Percentiles rank a stretch among this genome's conserved stretches.
These are phyloP conservation scores for Pseudeuparius sepicola DNA, from an alignment of 2,888 invertebrate species.

Conservation along the genomic window DNA sequence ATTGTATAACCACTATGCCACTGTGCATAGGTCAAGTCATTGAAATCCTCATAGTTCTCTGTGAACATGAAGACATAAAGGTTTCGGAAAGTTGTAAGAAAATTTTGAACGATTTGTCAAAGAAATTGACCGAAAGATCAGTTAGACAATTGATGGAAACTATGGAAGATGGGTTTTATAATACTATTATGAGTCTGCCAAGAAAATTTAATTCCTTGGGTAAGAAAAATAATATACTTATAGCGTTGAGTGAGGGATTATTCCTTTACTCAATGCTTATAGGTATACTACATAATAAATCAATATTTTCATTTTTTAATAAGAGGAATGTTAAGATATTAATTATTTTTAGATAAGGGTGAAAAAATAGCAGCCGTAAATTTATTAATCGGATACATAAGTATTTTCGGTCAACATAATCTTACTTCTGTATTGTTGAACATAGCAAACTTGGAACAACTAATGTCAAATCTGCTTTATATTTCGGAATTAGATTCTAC, in stretches of 20 bases:
- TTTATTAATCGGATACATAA: slow-evolving; percentile 57
- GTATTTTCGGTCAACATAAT: slow-evolving; percentile 46
- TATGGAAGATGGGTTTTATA: slow-evolving; percentile 51
- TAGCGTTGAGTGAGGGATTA: too few species aligned
- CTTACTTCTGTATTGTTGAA: slow-evolving; percentile 49
- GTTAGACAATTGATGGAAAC: slow-evolving; percentile 43
- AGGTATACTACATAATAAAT: too few species aligned
- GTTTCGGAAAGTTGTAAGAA: slow-evolving; percentile 40
- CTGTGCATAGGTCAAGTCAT: slow-evolving; percentile 50
- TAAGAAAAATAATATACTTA: slow-evolving; percentile 27
- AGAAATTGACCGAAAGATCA: slow-evolving; percentile 35
- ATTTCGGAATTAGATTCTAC: slow-evolving; percentile 44
- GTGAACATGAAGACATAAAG: slow-evolving; percentile 51
- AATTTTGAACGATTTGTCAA: slow-evolving; percentile 37
- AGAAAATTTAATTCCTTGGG: slow-evolving; percentile 55
- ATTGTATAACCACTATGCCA: slow-evolving; percentile 53
- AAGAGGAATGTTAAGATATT: too few species aligned
- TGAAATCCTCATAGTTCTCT: slow-evolving; percentile 57
- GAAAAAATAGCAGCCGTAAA: slow-evolving; percentile 54
- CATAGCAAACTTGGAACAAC: slow-evolving; percentile 43
- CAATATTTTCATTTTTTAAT: too few species aligned
- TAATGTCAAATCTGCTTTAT: slow-evolving; percentile 47
- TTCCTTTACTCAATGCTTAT: too few species aligned
- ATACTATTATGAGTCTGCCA: slow-evolving; percentile 51
- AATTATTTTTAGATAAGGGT: slow-evolving; percentile 46